Conservation (phyloP, 2,113 vertebrate species). For the Ictidomys tridecemlineatus region DNA sequence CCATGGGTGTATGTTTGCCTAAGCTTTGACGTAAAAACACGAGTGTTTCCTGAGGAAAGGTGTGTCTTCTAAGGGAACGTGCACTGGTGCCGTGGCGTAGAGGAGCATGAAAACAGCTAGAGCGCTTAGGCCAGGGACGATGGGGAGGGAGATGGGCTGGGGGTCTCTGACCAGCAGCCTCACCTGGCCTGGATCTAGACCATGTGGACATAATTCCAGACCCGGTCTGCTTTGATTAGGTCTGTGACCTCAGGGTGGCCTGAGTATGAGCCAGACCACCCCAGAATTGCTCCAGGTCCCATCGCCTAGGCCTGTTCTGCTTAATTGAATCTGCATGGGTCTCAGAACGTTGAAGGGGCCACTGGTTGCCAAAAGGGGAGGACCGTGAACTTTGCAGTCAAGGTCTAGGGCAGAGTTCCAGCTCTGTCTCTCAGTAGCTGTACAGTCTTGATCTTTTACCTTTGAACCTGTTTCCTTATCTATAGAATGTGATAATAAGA, state of each 20-base stretch:
- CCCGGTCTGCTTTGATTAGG: not conserved
- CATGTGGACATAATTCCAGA: not conserved
- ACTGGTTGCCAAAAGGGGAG: not conserved
- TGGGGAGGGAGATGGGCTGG: not conserved
- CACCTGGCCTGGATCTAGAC: not conserved
- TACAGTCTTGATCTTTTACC: slow-evolving; percentile 43
- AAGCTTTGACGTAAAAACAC: not conserved
- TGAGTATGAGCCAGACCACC: not conserved
- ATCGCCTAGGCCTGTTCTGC: not conserved
- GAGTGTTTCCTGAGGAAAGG: not conserved
- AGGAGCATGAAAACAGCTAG: not conserved
- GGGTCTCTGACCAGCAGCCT: not conserved
- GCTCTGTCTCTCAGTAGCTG: not conserved
- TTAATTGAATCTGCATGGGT: not conserved
- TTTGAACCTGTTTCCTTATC: slow-evolving; percentile 34
- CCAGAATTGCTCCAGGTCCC: not conserved
- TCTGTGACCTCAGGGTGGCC: not conserved
- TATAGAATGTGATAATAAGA: slow-evolving; percentile 44
- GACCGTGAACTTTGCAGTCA: not conserved
- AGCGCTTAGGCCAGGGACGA: not conserved
- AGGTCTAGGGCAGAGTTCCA: not conserved
- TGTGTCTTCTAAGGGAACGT: not conserved
- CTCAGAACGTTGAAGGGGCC: not conserved
- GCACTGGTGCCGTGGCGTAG: not conserved
- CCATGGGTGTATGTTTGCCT: not conserved